These are phyloP conservation scores for Littorina saxatilis DNA, from an alignment of 1,140 invertebrate species.

Conservation along the genomic window DNA sequence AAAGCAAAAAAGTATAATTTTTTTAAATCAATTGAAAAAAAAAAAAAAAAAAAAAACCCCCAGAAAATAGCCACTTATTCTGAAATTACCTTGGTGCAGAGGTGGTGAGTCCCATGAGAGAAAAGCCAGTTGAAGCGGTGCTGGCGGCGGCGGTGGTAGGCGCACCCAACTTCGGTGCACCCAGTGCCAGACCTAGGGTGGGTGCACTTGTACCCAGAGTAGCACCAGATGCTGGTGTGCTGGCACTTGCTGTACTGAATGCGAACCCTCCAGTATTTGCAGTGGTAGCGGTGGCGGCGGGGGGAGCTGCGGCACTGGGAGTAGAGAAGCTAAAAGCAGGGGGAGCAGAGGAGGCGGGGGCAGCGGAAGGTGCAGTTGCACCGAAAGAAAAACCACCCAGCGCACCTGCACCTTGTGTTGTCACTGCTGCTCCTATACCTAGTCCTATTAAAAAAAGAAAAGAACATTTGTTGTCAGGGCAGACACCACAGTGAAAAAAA, in stretches of 20 bases:
- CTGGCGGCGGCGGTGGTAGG: constrained; percentile 30
- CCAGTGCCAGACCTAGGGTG: constrained; percentile 22
- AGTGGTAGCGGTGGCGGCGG: constrained; percentile 27
- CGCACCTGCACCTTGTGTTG: too few species aligned
- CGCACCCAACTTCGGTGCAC: constrained; percentile 21
- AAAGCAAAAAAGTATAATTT: constrained; percentile 4
- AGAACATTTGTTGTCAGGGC: too few species aligned
- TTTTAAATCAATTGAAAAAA: constrained; percentile 22
- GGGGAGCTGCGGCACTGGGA: neutral
- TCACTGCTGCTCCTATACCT: too few species aligned
- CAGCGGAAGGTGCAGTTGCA: constrained; percentile 1
- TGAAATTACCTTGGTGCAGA: constrained; percentile 35
- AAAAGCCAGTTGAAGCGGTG: constrained; percentile 49
- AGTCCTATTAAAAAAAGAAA: too few species aligned
- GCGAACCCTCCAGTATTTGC: neutral
- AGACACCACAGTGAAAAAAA: too few species aligned
- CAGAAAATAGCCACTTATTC: too few species aligned
- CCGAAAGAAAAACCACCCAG: constrained; percentile 26
- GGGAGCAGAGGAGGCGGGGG: constrained; percentile 30
- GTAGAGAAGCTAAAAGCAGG: neutral
- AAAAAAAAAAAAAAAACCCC: constrained; percentile 36
- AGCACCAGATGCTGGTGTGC: neutral
- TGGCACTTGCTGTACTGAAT: neutral
- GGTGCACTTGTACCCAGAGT: constrained; percentile 8
- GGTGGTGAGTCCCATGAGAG: constrained; percentile 58